Conservation (phyloP, 2,797 vertebrate genomes). For the Pseudopleuronectes americanus region DNA sequence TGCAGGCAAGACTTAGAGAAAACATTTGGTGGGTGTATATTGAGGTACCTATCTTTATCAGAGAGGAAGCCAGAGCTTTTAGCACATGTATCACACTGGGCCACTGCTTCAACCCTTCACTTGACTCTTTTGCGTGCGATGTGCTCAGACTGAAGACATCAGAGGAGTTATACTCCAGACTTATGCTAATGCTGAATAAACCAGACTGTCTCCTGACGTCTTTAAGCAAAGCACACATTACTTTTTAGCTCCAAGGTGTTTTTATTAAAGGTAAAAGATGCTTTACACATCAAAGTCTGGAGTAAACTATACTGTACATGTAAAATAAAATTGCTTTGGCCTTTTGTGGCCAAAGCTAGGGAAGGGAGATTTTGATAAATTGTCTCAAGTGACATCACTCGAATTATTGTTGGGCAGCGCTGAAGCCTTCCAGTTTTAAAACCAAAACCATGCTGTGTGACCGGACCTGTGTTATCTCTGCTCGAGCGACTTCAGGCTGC, state of each 20-base stretch:
- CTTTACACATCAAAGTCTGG: not conserved
- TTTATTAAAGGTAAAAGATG: too few species aligned
- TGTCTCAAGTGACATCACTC: too few species aligned
- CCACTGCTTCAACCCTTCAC: constrained; percentile 35
- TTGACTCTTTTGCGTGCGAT: constrained; percentile 33
- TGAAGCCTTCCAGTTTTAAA: not conserved
- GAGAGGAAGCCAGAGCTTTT: constrained; percentile 28
- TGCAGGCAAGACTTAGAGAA: constrained; percentile 17
- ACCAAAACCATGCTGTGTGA: not conserved
- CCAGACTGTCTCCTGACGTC: not conserved
- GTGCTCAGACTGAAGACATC: constrained; percentile 43
- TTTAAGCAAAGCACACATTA: not conserved
- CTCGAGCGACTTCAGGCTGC: too few species aligned
- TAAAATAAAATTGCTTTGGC: not conserved
- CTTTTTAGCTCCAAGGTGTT: too few species aligned
- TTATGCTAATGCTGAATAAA: constrained; percentile 6
- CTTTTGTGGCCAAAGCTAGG: not conserved
- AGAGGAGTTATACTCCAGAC: constrained; percentile 9
- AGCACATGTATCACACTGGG: constrained; percentile 42
- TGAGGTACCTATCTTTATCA: constrained; percentile 38
- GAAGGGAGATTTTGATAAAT: not conserved
- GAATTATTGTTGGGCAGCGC: too few species aligned
- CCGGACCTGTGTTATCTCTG: too few species aligned
- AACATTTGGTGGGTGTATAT: constrained; percentile 32
- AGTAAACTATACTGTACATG: too few species aligned